Evolutionary conservation across 2,113 vertebrate species (phyloP).

Genomic region (Indicator indicator): DNA sequence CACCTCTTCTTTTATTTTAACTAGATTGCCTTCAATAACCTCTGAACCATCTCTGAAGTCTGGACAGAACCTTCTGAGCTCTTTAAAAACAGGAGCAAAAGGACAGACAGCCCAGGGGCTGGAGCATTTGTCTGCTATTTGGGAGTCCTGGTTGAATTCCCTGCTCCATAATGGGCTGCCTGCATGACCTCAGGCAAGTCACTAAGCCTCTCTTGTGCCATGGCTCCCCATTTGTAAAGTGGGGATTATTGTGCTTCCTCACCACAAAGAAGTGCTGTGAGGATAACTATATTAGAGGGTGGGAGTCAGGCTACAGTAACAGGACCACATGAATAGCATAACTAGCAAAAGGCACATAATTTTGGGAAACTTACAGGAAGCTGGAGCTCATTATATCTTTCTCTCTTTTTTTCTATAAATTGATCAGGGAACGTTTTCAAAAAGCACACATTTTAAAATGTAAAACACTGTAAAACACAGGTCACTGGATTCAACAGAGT

Average conservation of each 20-base stretch:
- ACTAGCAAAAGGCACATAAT: not conserved
- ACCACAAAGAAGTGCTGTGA: constrained; percentile 5
- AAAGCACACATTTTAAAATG: not conserved
- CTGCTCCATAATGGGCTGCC: not conserved
- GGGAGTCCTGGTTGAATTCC: not conserved
- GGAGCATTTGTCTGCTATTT: constrained; percentile 7
- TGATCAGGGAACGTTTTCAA: not conserved
- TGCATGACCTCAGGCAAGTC: constrained; percentile 17
- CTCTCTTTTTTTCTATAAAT: not conserved
- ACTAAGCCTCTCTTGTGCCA: constrained; percentile 22
- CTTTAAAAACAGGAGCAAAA: not conserved
- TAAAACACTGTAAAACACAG: not conserved
- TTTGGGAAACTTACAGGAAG: not conserved
- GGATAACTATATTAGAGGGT: not conserved
- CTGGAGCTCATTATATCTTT: not conserved
- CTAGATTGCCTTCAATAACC: constrained; percentile 51
- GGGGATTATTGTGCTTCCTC: constrained; percentile 21
- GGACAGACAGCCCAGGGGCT: not conserved
- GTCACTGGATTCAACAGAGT: not conserved
- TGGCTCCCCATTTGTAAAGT: not conserved
- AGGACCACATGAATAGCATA: not conserved
- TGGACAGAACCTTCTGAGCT: constrained; percentile 12
- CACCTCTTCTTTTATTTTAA: constrained; percentile 57
- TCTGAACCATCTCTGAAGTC: constrained; percentile 52
- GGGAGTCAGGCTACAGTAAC: not conserved